These are phyloP conservation scores for Okapia johnstoni DNA, from an alignment of 2,113 vertebrate genomes.

Conservation along the genomic window DNA sequence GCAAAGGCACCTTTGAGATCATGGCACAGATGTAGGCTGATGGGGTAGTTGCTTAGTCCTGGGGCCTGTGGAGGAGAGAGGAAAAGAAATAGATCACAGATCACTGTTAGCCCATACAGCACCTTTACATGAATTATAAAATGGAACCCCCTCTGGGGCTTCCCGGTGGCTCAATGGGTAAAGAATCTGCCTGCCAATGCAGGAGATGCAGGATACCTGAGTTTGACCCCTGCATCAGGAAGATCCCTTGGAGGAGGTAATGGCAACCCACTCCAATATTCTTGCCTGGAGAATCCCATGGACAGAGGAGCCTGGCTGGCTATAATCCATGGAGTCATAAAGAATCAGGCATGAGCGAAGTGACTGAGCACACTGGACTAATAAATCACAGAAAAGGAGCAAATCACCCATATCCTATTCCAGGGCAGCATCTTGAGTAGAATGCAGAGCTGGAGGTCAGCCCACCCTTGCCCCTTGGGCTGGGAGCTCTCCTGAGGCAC, in stretches of 20 bases:
- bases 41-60: not conserved
- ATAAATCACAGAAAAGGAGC: not conserved
- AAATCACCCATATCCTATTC: not conserved
- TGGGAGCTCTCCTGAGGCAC: not conserved
- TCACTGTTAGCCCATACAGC: not conserved
- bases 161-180: not conserved
- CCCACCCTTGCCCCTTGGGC: accelerated
- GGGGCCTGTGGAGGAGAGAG: too few species aligned
- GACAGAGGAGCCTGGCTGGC: not conserved
- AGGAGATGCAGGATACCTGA: not conserved
- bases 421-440: not conserved
- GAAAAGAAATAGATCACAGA: not conserved
- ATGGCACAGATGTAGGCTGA: not conserved
- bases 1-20: not conserved
- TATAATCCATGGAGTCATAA: not conserved
- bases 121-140: not conserved
- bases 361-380: not conserved
- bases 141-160: not conserved
- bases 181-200: not conserved
- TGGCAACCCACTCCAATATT: not conserved
- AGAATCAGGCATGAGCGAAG: not conserved
- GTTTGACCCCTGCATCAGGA: not conserved
- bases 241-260: not conserved
- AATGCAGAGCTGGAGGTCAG: not conserved
- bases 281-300: not conserved